Percentiles rank a stretch among this genome's conserved stretches.
These are phyloP conservation scores for Dipodomys ordii DNA, from an alignment of 2,113 vertebrate genomes.

Conservation along the genomic window DNA sequence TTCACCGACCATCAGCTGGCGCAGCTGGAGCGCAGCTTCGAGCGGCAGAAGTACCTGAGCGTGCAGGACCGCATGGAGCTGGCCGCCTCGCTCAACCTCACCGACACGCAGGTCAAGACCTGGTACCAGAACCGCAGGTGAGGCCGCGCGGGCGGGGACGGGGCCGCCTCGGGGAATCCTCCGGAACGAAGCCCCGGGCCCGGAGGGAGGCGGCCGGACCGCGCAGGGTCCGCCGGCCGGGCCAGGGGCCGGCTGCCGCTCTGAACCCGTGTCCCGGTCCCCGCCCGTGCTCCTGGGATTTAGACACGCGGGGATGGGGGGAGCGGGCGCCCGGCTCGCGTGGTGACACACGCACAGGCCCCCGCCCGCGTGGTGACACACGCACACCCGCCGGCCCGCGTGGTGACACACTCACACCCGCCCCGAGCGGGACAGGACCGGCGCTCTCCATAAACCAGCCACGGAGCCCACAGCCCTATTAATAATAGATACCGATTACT, in stretches of 20 bases:
- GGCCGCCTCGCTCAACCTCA: conserved; percentile 98
- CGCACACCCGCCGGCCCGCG: too few species aligned
- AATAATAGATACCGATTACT: conserved; percentile 94
- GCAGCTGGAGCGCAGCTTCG: conserved; percentile 98
- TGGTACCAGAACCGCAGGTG: conserved; percentile 99
- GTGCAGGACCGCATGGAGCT: conserved; percentile 99
- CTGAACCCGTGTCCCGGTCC: too few species aligned
- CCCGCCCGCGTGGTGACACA: not conserved
- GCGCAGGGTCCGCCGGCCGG: too few species aligned
- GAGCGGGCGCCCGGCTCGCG: too few species aligned
- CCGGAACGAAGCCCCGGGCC: too few species aligned
- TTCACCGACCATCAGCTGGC: conserved; percentile 99
- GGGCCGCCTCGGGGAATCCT: accelerated
- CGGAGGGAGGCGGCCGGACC: too few species aligned
- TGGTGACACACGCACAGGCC: not conserved
- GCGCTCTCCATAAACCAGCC: conserved; percentile 88
- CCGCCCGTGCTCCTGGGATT: too few species aligned
- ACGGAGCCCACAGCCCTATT: conserved; percentile 89
- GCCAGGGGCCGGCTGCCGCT: too few species aligned
- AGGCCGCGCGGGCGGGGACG: conserved; percentile 38
- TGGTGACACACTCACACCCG: not conserved
- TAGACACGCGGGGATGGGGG: too few species aligned
- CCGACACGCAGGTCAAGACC: conserved; percentile 99
- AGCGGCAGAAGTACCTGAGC: conserved; percentile 98
- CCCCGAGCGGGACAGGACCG: not conserved